Evolutionary conservation across 92 coral and sea anemone species (phyloP).

Genomic region (Virgularia gustaviana): DNA sequence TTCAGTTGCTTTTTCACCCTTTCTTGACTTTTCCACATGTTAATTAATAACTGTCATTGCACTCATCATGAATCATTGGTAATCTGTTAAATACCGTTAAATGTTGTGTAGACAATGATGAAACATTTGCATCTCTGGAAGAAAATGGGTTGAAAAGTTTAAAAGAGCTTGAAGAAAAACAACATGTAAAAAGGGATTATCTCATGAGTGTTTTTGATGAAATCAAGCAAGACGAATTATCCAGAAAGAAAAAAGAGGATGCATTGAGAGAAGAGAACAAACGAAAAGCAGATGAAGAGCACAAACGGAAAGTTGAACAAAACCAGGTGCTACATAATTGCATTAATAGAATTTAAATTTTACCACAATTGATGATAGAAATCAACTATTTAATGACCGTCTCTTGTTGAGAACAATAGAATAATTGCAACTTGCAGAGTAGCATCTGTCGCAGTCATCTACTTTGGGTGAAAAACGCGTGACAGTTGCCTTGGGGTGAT

Average conservation of each 20-base stretch:
- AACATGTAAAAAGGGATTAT: slow-evolving; percentile 56
- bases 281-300: slow-evolving; percentile 60
- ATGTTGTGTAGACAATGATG: slow-evolving; percentile 45
- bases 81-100: too few species aligned
- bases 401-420: too few species aligned
- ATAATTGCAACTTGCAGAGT: too few species aligned
- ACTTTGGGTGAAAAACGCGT: too few species aligned
- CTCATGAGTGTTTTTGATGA: slow-evolving; percentile 58
- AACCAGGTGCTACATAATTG: slow-evolving; percentile 55
- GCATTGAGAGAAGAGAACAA: slow-evolving; percentile 61
- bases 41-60: too few species aligned
- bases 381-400: background rate
- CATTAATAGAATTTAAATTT: background rate
- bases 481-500: background rate
- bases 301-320: slow-evolving; percentile 48
- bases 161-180: slow-evolving; percentile 70
- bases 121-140: slow-evolving; percentile 56
- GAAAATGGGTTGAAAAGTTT: slow-evolving; percentile 68
- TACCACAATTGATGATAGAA: background rate
- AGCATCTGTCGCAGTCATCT: too few species aligned
- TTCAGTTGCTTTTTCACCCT: too few species aligned
- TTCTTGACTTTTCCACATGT: too few species aligned
- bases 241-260: slow-evolving; percentile 54
- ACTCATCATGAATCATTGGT: too few species aligned
- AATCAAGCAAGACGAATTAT: slow-evolving; percentile 66